phyloP scores from a whole-genome alignment of 2,797 vertebrate species.

The Eutrigla gurnardus region DNA sequence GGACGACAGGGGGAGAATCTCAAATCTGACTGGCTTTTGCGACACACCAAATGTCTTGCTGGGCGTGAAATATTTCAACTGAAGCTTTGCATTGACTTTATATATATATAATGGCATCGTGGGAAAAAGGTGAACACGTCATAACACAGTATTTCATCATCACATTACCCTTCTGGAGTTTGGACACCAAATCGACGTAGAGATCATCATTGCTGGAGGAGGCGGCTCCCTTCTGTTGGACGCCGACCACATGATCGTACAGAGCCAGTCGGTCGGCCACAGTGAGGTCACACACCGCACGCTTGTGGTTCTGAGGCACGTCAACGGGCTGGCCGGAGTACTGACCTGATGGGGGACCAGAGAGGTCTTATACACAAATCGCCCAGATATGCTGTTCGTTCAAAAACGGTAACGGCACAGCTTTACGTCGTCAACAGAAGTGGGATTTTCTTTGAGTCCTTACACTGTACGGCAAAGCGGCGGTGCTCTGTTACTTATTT shows the following conservation, averaged over 20 bases:
- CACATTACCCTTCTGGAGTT: conserved; percentile 90
- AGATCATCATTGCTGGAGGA: conserved; percentile 90
- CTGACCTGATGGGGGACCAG: conserved; percentile 82
- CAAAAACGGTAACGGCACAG: not conserved
- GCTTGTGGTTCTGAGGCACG: conserved; percentile 94
- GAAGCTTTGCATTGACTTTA: too few species aligned
- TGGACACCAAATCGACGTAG: conserved; percentile 95
- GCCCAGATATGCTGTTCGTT: not conserved
- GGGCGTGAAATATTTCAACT: too few species aligned
- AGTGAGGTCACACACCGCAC: conserved; percentile 91
- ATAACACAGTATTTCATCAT: not conserved
- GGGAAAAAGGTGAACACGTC: too few species aligned
- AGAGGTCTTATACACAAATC: conserved; percentile 49
- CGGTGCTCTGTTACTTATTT: too few species aligned
- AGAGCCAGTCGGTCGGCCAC: conserved; percentile 93
- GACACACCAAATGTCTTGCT: too few species aligned
- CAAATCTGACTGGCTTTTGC: too few species aligned
- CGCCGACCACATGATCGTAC: conserved; percentile 89
- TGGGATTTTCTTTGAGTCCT: too few species aligned
- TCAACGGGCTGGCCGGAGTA: conserved; percentile 87
- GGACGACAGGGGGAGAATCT: too few species aligned
- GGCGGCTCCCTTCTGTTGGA: conserved; percentile 81
- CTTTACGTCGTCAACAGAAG: too few species aligned
- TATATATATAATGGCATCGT: too few species aligned
- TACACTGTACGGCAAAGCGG: too few species aligned